Conservation (phyloP, 35 echinoderm and acorn worm genomes). For the Ophiothrix spiculata region DNA sequence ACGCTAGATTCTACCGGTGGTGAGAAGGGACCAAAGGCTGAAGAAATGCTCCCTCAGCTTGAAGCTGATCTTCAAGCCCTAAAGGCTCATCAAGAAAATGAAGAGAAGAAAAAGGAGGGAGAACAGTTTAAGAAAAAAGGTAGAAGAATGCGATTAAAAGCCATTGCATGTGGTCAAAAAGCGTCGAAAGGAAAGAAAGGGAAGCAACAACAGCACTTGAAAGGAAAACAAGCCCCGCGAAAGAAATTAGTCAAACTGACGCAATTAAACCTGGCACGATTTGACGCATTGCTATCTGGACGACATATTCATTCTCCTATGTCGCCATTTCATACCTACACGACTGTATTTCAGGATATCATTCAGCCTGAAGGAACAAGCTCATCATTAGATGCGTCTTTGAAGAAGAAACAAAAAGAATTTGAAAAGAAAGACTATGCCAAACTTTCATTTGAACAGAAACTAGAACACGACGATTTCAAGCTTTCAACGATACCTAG, state of each 20-base stretch:
- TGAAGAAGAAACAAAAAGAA: background rate
- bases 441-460: constrained; percentile 47
- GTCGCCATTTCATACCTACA: background rate
- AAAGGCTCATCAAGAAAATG: constrained; percentile 51
- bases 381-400: background rate
- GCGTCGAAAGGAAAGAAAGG: background rate
- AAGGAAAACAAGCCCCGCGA: background rate
- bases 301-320: background rate
- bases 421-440: constrained; percentile 23
- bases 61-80: constrained; percentile 71
- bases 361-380: background rate
- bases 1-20: background rate
- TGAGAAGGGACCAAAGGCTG: background rate
- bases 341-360: background rate
- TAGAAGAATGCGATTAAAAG: constrained; percentile 1
- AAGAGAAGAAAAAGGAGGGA: constrained; percentile 65
- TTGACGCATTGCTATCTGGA: constrained; percentile 6
- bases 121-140: background rate
- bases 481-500: constrained; percentile 19
- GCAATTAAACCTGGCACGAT: background rate
- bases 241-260: constrained; percentile 11
- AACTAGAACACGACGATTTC: constrained; percentile 30
- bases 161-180: background rate
- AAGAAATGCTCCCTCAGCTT: constrained; percentile 42
- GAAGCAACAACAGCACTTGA: background rate